Base-by-base conservation (phyloP, 2,888 invertebrate species). In the Drosophila parthenogenetica region DNA sequence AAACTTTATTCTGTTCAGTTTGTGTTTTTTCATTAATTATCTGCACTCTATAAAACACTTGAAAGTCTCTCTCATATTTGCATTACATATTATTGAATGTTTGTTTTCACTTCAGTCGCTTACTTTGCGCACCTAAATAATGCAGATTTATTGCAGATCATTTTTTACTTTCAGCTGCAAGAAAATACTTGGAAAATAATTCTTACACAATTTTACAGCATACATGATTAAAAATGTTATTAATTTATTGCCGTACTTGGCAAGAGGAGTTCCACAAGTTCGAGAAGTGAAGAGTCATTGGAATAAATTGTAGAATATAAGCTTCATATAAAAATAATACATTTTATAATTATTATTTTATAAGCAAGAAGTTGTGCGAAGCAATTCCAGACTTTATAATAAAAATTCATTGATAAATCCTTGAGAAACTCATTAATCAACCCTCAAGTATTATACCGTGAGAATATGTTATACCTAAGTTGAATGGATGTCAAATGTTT, bases 221-320 rank as follows among this genome's bases (percentile, higher is more conserved):
- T 73, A 65, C 80, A 83, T 86, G 63, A 73, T 82, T 86, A 88
- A 83, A 76, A 77, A 59, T 59, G 58, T 79, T 62, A 88, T 86
- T 73, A 73, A 86, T 79, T 71, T 71, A 79, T 71, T 76, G 64
- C 65, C 62, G 46, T 57, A 45, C 29, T 46, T 61, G 37, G n/a
- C 71, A 61, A 65, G 77, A 13, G 71, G 22, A 0, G 57, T 13
- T 13, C 13, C 16, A 37, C 43, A 10, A 48, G 60, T 63, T 74
- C 32, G 3, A n/a, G 13, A 5, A 13, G n/a, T 7, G 8, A 29
- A 29, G 1, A 8, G 25, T 25, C 29, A 29, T 7, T 25, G 25
- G 2, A 25, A 25, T 25, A 8, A 25, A 25, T 25, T 29, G 29
- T 8, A 29, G 29, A 29, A 8, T 29, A 2, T 8, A 29, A 29